A percentile compares a stretch with the other conserved stretches of the same genome.
Conservation (phyloP, 2,888 invertebrate species). For the Ethmia dodecea region DNA sequence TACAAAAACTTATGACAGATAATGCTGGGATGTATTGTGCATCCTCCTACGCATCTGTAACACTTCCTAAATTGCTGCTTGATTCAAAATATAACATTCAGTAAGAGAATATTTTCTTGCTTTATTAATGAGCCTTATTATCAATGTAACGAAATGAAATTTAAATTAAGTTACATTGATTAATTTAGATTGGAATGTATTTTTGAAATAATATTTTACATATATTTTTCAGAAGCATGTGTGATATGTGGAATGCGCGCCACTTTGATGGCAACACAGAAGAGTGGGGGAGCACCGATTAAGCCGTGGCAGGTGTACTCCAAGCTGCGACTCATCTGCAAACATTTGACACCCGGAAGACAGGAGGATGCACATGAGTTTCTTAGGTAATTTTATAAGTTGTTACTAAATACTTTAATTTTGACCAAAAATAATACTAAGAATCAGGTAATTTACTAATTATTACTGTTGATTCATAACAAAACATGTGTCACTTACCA, state of each 20-base stretch:
- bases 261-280: conserved; percentile 84
- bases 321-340: conserved; percentile 86
- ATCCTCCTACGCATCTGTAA: no score
- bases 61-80: no score
- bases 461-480: background rate
- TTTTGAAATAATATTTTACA: background rate
- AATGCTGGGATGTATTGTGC: no score
- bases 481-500: no score
- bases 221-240: conserved; percentile 77
- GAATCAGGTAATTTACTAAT: background rate
- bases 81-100: no score
- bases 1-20: no score
- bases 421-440: background rate
- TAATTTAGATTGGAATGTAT: no score
- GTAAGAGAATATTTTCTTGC: no score
- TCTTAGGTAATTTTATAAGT: conserved; percentile 74
- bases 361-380: conserved; percentile 99
- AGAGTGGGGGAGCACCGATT: conserved; percentile 78
- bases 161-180: no score
- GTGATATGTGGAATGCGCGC: conserved; percentile 92
- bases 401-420: background rate
- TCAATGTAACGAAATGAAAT: no score
- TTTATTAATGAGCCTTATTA: no score
- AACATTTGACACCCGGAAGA: conserved; percentile 92
- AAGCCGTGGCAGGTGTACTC: conserved; percentile 91